A percentile compares a stretch with the other conserved stretches of the same genome.
Evolutionary conservation across 2,797 vertebrate species (phyloP).

Genomic region (Hypotaenidia philippensis): DNA sequence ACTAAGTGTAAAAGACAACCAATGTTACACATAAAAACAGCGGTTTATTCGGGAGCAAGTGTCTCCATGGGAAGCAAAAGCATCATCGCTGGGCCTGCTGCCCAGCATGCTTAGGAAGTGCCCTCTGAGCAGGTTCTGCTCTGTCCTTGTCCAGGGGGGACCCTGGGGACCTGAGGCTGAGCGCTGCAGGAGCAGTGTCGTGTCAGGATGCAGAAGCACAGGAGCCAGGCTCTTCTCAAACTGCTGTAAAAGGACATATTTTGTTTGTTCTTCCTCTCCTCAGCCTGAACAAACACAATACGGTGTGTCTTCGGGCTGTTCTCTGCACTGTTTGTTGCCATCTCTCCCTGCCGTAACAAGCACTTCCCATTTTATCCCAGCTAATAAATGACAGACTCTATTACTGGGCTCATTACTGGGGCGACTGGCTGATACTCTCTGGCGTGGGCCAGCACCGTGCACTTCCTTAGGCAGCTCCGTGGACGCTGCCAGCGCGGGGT

Average conservation of each 20-base stretch:
- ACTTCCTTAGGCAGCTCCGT: neutral
- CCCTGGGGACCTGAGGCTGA: neutral
- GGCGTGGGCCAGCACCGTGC: accelerated
- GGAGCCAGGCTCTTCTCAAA: neutral
- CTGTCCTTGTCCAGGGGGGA: neutral
- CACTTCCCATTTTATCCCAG: neutral
- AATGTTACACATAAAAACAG: neutral
- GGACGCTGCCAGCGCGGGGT: accelerated
- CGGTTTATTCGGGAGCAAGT: neutral
- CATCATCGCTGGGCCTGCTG: neutral
- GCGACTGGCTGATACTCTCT: neutral
- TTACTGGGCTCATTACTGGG: neutral
- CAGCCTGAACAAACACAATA: neutral
- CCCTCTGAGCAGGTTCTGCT: neutral
- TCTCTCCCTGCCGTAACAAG: neutral
- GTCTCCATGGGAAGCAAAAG: neutral
- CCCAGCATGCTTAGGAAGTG: neutral
- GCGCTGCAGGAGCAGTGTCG: accelerated
- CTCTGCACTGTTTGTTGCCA: neutral
- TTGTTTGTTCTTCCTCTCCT: neutral
- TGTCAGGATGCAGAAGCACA: accelerated
- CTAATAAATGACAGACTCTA: neutral
- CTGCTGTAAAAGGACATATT: accelerated
- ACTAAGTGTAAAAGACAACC: neutral
- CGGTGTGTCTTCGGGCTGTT: neutral